Evolutionary conservation across 1,140 invertebrate genomes (phyloP).

Genomic region (Rhyacophila brunnea): DNA sequence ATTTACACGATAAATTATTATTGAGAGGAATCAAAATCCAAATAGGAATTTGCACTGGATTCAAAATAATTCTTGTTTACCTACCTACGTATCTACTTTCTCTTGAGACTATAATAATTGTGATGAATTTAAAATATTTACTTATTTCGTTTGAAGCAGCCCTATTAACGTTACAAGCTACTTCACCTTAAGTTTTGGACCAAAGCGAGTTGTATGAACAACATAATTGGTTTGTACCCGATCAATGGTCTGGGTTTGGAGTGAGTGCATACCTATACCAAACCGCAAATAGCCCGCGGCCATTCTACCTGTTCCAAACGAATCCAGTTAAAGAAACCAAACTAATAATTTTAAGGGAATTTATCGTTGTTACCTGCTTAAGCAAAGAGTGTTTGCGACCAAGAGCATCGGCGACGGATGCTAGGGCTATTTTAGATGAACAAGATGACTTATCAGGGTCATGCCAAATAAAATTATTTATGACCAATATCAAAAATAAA

Average conservation of each 20-base stretch:
- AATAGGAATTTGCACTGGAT: too few relatives aligned
- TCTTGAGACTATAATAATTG: too few relatives aligned
- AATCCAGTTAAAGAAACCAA: conserved; percentile 36
- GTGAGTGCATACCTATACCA: conserved; percentile 8
- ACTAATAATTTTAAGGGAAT: conserved; percentile 37
- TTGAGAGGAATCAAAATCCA: too few relatives aligned
- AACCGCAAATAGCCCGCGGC: conserved; percentile 24
- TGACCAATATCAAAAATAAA: too few relatives aligned
- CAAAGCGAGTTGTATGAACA: conserved; percentile 30
- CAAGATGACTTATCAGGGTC: too few relatives aligned
- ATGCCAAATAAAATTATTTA: too few relatives aligned
- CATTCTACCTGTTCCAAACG: conserved; percentile 29
- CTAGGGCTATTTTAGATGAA: too few relatives aligned
- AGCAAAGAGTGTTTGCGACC: conserved; percentile 18
- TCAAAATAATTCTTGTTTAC: too few relatives aligned
- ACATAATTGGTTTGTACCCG: conserved; percentile 32
- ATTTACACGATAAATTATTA: too few relatives aligned
- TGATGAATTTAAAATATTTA: too few relatives aligned
- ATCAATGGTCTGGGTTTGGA: not conserved
- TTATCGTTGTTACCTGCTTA: conserved; percentile 32
- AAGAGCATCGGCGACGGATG: not conserved
- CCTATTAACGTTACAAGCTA: not conserved
- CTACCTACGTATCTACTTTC: too few relatives aligned
- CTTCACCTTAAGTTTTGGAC: not conserved
- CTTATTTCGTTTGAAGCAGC: not conserved